phyloP scores from a whole-genome alignment of 2,888 invertebrate species.

The Dolichomitus sp. region DNA sequence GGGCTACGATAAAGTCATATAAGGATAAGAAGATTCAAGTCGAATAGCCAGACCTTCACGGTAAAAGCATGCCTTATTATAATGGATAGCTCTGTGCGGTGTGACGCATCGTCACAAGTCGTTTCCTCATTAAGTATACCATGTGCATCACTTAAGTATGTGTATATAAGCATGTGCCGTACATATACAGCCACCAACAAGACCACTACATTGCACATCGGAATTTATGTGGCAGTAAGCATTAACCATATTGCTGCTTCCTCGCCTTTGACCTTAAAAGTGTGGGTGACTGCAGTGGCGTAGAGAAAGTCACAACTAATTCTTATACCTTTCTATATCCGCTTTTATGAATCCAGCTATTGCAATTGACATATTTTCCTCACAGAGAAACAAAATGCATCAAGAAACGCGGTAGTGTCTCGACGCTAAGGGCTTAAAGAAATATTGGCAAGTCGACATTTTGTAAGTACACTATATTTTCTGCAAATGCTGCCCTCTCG shows the following conservation, averaged over 20 bases:
- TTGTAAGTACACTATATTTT: too few relatives aligned
- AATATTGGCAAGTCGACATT: too few relatives aligned
- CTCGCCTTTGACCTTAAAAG: neutral
- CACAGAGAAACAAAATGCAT: too few relatives aligned
- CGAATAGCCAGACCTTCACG: slow-evolving; percentile 30
- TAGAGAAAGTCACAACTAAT: neutral
- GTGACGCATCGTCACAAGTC: slow-evolving; percentile 59
- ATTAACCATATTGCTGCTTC: slow-evolving; percentile 26
- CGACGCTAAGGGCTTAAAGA: too few relatives aligned
- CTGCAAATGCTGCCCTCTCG: too few relatives aligned
- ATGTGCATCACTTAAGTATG: slow-evolving; percentile 23
- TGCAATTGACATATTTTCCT: neutral
- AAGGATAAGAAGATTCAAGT: neutral
- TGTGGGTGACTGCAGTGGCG: neutral
- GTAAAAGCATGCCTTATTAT: neutral
- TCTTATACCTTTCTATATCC: neutral
- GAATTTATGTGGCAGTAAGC: neutral
- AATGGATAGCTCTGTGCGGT: slow-evolving; percentile 27
- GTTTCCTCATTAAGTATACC: slow-evolving; percentile 65
- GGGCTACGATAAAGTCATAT: neutral
- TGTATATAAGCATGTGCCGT: slow-evolving; percentile 1
- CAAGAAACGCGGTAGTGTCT: too few relatives aligned
- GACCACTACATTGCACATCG: neutral
- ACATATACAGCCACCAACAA: neutral
- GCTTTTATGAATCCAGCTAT: neutral